A percentile compares a stretch with the other conserved stretches of the same genome.
These are phyloP conservation scores for Condylostylus longicornis DNA, from an alignment of 1,140 invertebrate genomes.

Conservation along the genomic window DNA sequence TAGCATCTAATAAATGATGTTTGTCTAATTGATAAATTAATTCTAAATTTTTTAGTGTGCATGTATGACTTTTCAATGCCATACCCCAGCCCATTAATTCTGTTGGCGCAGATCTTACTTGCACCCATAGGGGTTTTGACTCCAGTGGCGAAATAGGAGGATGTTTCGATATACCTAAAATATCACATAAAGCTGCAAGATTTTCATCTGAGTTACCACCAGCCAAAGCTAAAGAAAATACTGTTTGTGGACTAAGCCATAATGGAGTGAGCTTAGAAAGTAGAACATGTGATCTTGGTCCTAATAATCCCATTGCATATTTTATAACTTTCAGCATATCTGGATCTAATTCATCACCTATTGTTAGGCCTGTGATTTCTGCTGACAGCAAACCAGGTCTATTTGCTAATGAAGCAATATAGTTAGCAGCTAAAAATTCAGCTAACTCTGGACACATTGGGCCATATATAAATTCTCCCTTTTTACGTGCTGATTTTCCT, in stretches of 20 bases:
- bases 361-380: slow-evolving; percentile 37
- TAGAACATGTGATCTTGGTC: slow-evolving; percentile 34
- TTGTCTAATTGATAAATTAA: slow-evolving; percentile 36
- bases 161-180: slow-evolving; percentile 28
- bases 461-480: slow-evolving; percentile 31
- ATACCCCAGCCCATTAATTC: slow-evolving; percentile 36
- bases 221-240: slow-evolving; percentile 36
- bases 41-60: slow-evolving; percentile 34
- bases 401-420: slow-evolving; percentile 37
- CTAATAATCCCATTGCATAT: slow-evolving; percentile 36
- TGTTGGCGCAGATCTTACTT: slow-evolving; percentile 32
- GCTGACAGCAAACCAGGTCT: slow-evolving; percentile 36
- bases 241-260: slow-evolving; percentile 34
- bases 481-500: slow-evolving; percentile 23
- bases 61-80: slow-evolving; percentile 32
- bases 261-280: slow-evolving; percentile 35
- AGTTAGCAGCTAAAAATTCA: slow-evolving; percentile 40
- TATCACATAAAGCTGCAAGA: slow-evolving; percentile 34
- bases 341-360: slow-evolving; percentile 14
- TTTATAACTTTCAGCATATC: slow-evolving; percentile 26
- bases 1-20: slow-evolving; percentile 18
- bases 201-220: slow-evolving; percentile 36
- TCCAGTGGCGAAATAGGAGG: slow-evolving; percentile 24
- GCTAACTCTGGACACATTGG: slow-evolving; percentile 36
- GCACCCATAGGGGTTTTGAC: slow-evolving; percentile 26